A percentile compares a stretch with the other conserved stretches of the same genome.
Evolutionary conservation across 2,113 vertebrate species (phyloP).

Genomic region (Dromiciops gliroides): DNA sequence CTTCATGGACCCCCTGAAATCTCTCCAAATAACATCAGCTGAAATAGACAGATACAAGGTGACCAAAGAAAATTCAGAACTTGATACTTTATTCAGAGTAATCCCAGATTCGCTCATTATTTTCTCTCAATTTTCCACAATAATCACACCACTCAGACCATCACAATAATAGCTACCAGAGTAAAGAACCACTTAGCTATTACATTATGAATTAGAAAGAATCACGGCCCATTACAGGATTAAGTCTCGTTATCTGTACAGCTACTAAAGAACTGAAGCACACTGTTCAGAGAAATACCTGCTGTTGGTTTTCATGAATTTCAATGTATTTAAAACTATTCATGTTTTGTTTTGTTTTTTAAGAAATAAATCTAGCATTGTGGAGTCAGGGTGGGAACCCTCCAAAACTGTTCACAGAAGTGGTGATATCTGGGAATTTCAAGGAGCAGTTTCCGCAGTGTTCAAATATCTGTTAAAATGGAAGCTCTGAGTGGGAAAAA

Average conservation of each 20-base stretch:
- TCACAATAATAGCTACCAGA: constrained; percentile 64
- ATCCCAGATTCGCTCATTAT: constrained; percentile 40
- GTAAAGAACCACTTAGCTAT: constrained; percentile 23
- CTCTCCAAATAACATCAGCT: background rate
- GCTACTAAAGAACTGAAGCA: constrained; percentile 68
- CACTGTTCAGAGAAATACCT: constrained; percentile 64
- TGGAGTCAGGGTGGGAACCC: background rate
- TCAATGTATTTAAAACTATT: constrained; percentile 48
- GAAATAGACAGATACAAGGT: background rate
- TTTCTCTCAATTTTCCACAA: constrained; percentile 50
- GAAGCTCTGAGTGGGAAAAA: background rate
- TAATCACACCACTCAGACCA: constrained; percentile 56
- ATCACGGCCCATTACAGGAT: constrained; percentile 25
- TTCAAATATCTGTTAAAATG: constrained; percentile 7
- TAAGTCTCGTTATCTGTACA: constrained; percentile 50
- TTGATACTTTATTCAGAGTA: constrained; percentile 13
- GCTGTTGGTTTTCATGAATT: constrained; percentile 64
- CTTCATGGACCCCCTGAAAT: background rate
- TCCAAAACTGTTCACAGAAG: constrained; percentile 3
- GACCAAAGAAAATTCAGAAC: background rate
- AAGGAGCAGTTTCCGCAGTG: constrained; percentile 1
- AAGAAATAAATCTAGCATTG: background rate
- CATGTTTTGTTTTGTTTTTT: background rate
- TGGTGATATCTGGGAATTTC: background rate
- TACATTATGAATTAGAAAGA: background rate